Percentiles rank a stretch among this genome's conserved stretches.
Conservation (phyloP, 2,797 vertebrate genomes). For the Apogon talboti region DNA sequence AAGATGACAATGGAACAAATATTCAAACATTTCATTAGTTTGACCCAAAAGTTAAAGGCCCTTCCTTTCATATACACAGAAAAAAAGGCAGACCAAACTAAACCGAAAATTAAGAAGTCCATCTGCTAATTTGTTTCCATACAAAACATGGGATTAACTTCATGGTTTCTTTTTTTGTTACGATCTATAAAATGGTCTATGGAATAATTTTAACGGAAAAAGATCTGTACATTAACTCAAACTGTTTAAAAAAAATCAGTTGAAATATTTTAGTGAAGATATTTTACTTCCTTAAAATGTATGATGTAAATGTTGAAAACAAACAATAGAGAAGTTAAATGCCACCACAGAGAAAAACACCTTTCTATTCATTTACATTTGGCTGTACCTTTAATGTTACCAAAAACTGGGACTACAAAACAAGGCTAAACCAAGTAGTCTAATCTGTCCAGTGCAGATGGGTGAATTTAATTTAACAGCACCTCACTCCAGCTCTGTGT, state of each 20-base stretch:
- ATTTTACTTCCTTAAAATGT: slow-evolving; percentile 1
- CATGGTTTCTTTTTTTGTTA: not conserved
- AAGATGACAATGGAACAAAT: slow-evolving; percentile 6
- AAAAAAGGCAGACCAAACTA: not conserved
- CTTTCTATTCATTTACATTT: not conserved
- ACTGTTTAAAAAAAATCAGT: not conserved
- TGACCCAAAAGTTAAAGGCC: not conserved
- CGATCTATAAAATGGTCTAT: slow-evolving; percentile 3
- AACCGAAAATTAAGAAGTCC: too few relatives aligned
- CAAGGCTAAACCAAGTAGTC: too few relatives aligned
- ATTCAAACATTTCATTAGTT: slow-evolving; percentile 2
- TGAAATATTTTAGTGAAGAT: not conserved
- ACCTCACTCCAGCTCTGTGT: too few relatives aligned
- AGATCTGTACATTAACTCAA: slow-evolving; percentile 11
- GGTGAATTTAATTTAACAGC: too few relatives aligned
- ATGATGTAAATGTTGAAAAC: slow-evolving; percentile 4
- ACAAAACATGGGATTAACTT: slow-evolving; percentile 3
- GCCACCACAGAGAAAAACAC: not conserved
- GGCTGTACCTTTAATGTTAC: not conserved
- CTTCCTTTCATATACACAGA: slow-evolving; percentile 10
- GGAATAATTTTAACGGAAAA: slow-evolving; percentile 24
- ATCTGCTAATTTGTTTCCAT: slow-evolving; percentile 5
- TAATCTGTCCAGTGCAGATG: too few relatives aligned
- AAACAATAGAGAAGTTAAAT: not conserved
- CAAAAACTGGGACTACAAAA: too few relatives aligned